These are phyloP conservation scores for Chiloscyllium plagiosum DNA, from an alignment of 2,113 vertebrate species.

Conservation along the genomic window DNA sequence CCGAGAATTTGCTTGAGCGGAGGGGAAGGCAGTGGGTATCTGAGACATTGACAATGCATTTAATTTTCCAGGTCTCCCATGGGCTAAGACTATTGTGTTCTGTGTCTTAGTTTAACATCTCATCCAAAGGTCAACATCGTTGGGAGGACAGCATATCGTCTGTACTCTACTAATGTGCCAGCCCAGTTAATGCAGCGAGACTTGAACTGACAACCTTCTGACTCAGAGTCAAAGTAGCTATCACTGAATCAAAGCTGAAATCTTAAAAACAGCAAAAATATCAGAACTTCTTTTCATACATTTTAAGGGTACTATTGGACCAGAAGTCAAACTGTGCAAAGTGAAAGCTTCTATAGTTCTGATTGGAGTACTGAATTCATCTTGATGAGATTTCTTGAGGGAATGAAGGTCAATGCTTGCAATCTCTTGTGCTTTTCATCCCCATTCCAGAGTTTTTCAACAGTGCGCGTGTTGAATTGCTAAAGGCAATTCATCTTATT, in stretches of 20 bases:
- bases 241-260: neutral
- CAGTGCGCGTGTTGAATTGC: neutral
- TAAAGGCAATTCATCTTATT: neutral
- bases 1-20: no score
- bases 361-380: conserved; percentile 2
- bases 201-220: neutral
- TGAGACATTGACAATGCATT: no score
- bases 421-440: neutral
- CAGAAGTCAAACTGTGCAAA: neutral
- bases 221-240: neutral
- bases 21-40: no score
- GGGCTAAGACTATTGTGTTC: no score
- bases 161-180: neutral
- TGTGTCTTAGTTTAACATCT: neutral
- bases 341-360: neutral
- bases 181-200: neutral
- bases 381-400: neutral
- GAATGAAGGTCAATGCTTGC: neutral
- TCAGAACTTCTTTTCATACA: neutral
- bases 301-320: neutral
- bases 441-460: neutral
- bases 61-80: no score
- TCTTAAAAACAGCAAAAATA: neutral
- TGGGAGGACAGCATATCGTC: neutral
- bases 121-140: no score